These are phyloP conservation scores for Leptothorax acervorum DNA, from an alignment of 2,888 invertebrate genomes.

Conservation along the genomic window DNA sequence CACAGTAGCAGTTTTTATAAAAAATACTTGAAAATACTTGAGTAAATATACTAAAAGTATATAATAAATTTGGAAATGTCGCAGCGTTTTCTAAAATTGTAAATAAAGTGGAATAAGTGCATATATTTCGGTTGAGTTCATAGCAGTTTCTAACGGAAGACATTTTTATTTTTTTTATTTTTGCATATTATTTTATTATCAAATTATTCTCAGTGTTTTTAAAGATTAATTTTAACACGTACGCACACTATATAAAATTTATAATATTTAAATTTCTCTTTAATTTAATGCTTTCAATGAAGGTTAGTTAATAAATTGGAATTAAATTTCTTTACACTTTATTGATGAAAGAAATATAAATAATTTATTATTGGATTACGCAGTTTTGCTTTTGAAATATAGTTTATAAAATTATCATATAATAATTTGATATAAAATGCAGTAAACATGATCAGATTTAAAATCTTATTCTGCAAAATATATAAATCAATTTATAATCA, in stretches of 20 bases:
- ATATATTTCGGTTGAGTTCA: background rate
- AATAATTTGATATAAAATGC: background rate
- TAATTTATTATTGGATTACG: background rate
- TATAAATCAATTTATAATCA: background rate
- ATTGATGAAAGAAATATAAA: background rate
- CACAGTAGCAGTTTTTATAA: background rate
- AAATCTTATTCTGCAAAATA: background rate
- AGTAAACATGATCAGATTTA: background rate
- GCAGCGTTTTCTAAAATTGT: background rate
- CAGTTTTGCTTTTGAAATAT: background rate
- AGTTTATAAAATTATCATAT: background rate
- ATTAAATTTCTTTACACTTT: background rate
- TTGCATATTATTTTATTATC: background rate
- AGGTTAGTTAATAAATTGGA: background rate
- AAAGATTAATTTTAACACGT: background rate
- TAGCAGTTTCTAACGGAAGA: background rate
- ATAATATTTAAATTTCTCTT: background rate
- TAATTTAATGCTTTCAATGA: no score
- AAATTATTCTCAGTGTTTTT: background rate
- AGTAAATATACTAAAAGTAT: background rate
- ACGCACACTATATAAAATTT: no score
- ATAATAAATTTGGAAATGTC: background rate
- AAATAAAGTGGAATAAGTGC: background rate
- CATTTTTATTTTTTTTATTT: background rate
- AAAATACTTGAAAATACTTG: background rate